Percentiles rank a stretch among this genome's conserved stretches.
phyloP scores from a whole-genome alignment of 2,888 invertebrate genomes.

The Osmoderma eremita region DNA sequence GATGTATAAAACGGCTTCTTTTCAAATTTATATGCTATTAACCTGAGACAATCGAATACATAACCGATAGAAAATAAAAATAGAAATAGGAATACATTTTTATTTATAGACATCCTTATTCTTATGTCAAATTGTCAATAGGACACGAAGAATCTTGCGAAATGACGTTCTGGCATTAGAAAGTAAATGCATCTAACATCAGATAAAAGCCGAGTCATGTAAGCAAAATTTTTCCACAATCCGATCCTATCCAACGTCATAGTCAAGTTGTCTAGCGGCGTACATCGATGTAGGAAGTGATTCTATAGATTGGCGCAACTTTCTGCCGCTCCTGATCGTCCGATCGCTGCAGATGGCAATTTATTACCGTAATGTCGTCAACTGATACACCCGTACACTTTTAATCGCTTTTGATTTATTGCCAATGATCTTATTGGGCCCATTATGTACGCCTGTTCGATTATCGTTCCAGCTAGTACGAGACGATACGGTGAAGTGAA shows the following conservation, averaged over 20 bases:
- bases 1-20: too few relatives aligned
- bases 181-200: too few relatives aligned
- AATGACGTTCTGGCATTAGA: too few relatives aligned
- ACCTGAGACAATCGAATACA: too few relatives aligned
- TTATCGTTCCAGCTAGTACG: slow-evolving; percentile 21
- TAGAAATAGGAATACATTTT: too few relatives aligned
- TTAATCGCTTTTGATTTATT: slow-evolving; percentile 48
- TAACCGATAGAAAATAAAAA: too few relatives aligned
- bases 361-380: slow-evolving; percentile 49
- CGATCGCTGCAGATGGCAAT: slow-evolving; percentile 41
- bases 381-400: slow-evolving; percentile 45
- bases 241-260: slow-evolving; percentile 8
- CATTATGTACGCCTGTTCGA: slow-evolving; percentile 36
- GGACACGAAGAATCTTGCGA: too few relatives aligned
- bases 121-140: too few relatives aligned
- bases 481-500: slow-evolving; percentile 9
- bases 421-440: slow-evolving; percentile 40
- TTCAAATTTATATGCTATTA: too few relatives aligned
- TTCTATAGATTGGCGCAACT: slow-evolving; percentile 13
- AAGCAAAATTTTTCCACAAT: slow-evolving; percentile 1
- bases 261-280: slow-evolving; percentile 33
- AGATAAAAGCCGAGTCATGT: too few relatives aligned
- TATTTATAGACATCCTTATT: too few relatives aligned
- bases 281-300: slow-evolving; percentile 29
- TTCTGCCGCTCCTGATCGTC: slow-evolving; percentile 26